Conservation (phyloP, 1,140 invertebrate species). For the Eupristina koningsbergeri region DNA sequence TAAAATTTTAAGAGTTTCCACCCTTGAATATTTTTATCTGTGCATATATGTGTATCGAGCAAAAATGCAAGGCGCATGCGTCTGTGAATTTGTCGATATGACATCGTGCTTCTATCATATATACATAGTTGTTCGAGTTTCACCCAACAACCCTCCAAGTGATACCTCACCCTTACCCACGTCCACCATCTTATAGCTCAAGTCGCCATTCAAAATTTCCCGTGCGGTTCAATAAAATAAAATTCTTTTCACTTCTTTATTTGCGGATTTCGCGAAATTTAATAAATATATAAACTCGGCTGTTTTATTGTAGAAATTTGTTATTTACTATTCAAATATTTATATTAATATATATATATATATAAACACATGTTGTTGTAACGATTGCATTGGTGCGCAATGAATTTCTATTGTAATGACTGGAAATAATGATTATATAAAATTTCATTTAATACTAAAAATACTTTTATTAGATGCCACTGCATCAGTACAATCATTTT, state of each 20-base stretch:
- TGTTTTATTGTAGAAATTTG: too few relatives aligned
- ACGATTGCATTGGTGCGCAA: too few relatives aligned
- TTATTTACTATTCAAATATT: too few relatives aligned
- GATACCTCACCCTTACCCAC: neutral
- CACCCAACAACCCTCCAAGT: too few relatives aligned
- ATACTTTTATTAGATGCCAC: too few relatives aligned
- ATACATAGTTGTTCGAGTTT: neutral
- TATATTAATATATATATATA: too few relatives aligned
- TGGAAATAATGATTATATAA: too few relatives aligned
- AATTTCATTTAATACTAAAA: too few relatives aligned
- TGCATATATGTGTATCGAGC: neutral
- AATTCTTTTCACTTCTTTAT: neutral
- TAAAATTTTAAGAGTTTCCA: neutral
- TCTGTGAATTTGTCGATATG: conserved; percentile 59
- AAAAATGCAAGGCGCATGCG: conserved; percentile 56
- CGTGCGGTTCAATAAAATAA: neutral
- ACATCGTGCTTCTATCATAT: conserved; percentile 5
- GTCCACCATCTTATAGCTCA: conserved; percentile 11
- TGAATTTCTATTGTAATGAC: too few relatives aligned
- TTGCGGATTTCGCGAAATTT: neutral
- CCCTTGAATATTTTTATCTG: neutral
- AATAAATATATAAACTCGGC: neutral
- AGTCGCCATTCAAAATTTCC: conserved; percentile 16
- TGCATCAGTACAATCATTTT: too few relatives aligned
- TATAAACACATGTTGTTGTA: too few relatives aligned